These are phyloP conservation scores for Frieseomelitta varia DNA, from an alignment of 1,140 invertebrate genomes.

Conservation along the genomic window DNA sequence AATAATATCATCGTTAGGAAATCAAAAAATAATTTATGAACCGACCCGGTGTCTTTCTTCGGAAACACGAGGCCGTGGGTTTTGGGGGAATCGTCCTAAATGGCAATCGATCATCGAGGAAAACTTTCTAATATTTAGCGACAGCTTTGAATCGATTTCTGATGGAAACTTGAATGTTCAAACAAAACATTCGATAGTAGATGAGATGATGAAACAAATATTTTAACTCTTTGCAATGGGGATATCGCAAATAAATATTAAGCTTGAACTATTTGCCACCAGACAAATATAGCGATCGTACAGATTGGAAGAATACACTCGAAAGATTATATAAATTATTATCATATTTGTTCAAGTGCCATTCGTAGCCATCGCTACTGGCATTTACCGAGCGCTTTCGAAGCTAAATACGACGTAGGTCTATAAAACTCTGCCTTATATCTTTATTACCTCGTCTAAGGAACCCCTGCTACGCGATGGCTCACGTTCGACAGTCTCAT, in stretches of 20 bases:
- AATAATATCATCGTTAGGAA: conserved; percentile 43
- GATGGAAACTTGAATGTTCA: too few relatives aligned
- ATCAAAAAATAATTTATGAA: conserved; percentile 59
- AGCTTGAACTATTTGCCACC: too few relatives aligned
- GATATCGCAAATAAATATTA: too few relatives aligned
- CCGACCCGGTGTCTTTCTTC: conserved; percentile 33
- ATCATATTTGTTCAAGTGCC: background rate
- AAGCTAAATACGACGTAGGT: conserved; percentile 33
- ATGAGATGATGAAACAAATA: too few relatives aligned
- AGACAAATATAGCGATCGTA: too few relatives aligned
- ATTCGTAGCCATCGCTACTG: conserved; percentile 38
- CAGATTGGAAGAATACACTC: background rate
- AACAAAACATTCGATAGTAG: too few relatives aligned
- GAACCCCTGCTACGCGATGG: conserved; percentile 27
- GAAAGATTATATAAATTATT: too few relatives aligned
- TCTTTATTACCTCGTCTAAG: conserved; percentile 63
- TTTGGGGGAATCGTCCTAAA: background rate
- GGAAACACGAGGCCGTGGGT: conserved; percentile 39
- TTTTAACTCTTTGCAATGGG: too few relatives aligned
- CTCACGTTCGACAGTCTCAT: conserved; percentile 38
- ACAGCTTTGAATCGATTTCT: too few relatives aligned
- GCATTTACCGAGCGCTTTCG: conserved; percentile 49
- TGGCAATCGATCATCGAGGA: background rate
- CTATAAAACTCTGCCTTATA: conserved; percentile 56
- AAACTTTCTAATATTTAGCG: background rate